These are phyloP conservation scores for Cerastoderma edule DNA, from an alignment of 2,888 invertebrate genomes.

Conservation along the genomic window DNA sequence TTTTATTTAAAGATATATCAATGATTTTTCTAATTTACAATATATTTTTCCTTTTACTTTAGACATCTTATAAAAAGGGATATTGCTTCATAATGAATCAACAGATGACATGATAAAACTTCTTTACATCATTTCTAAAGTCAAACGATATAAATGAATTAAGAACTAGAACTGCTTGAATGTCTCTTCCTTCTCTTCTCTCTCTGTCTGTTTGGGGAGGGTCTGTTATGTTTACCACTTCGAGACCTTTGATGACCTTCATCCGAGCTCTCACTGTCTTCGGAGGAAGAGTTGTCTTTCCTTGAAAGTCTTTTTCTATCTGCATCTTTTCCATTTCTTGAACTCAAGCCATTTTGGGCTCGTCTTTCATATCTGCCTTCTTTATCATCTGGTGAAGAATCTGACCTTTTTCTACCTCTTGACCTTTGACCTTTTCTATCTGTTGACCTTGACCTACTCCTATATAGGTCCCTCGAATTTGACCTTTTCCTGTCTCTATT, in stretches of 20 bases:
- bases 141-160: neutral
- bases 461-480: constrained; percentile 12
- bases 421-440: neutral
- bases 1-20: no score
- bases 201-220: neutral
- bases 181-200: neutral
- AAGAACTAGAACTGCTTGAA: constrained; percentile 19
- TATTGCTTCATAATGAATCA: no score
- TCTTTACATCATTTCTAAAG: no score
- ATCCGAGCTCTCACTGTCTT: constrained; percentile 22
- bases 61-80: no score
- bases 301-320: neutral
- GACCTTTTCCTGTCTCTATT: constrained; percentile 17
- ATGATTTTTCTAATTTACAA: no score
- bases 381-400: neutral
- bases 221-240: no score
- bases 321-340: neutral
- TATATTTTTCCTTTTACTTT: no score
- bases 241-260: no score
- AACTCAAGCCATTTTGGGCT: neutral
- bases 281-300: neutral
- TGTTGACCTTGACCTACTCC: constrained; percentile 29
- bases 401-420: neutral
- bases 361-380: neutral
- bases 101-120: no score